Evolutionary conservation across 2,113 vertebrate species (phyloP).

Genomic region (Atractosteus spatula): DNA sequence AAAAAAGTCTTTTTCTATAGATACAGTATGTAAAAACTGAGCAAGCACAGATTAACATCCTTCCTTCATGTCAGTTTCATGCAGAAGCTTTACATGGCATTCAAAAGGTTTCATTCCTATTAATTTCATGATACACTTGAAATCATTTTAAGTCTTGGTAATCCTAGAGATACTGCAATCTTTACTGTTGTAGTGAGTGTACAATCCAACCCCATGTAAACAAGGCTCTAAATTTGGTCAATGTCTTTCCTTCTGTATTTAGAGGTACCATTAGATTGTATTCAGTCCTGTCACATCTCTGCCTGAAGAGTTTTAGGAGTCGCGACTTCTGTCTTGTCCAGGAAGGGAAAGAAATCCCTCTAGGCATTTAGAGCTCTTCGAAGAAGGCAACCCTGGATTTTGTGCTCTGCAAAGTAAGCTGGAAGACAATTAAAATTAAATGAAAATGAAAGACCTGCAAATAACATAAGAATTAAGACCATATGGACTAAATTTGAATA

Average conservation of each 20-base stretch:
- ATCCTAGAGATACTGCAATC: too few species aligned
- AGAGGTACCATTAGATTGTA: too few species aligned
- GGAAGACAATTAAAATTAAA: slow-evolving; percentile 43
- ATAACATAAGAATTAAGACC: too few species aligned
- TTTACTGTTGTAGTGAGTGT: too few species aligned
- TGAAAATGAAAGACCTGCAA: not conserved
- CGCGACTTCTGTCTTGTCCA: not conserved
- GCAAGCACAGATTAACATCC: not conserved
- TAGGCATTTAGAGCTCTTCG: slow-evolving; percentile 78
- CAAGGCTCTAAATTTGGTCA: too few species aligned
- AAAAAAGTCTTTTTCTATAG: too few species aligned
- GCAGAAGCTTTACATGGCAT: not conserved
- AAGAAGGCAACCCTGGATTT: slow-evolving; percentile 94
- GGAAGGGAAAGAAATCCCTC: not conserved
- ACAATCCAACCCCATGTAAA: too few species aligned
- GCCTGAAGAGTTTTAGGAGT: not conserved
- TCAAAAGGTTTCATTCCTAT: too few species aligned
- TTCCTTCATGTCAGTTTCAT: slow-evolving; percentile 1
- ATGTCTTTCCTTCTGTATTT: too few species aligned
- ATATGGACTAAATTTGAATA: not conserved
- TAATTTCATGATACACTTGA: too few species aligned
- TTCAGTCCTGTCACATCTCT: not conserved
- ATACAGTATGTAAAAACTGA: too few species aligned
- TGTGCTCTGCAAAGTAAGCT: slow-evolving; percentile 94
- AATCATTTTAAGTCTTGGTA: too few species aligned